Base-by-base conservation (phyloP, 2,113 vertebrate species). In the Lasiurus cinereus region DNA sequence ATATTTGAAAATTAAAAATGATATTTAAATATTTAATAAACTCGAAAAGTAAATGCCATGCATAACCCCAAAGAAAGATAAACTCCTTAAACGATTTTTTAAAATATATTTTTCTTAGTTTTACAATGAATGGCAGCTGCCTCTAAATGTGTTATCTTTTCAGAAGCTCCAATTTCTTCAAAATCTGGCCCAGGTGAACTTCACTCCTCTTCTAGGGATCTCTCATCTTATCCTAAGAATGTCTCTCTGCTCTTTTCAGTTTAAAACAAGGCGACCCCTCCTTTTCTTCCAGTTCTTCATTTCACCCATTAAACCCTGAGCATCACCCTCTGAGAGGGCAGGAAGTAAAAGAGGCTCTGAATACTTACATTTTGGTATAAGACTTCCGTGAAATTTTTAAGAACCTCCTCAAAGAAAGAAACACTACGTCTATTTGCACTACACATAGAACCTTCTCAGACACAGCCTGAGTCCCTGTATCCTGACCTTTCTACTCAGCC, bases 11-110 rank as follows among this genome's bases (percentile, higher is more conserved):
- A 76, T 77, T 80, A 4, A 73, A 85, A 93, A 93, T 2, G 4
- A n/a, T 79, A 59, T 79, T 90, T 92, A 80, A 95, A 90, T 94
- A 13, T 87, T 91, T 76, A 80, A 83, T 46, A 87, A 93, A 72
- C 24, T 29, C n/a, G 73, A 93, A 73, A 67, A 74, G 84, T 39
- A 66, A 8, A 79, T 89, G 19, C 36, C 13, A 93, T 54, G 14
- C 10, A 54, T 78, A 88, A 90, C 33, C 64, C 27, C 36, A 74
- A 93, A 91, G n/a, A 83, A 84, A 67, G 31, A 77, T 31, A 87
- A 85, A 85, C 22, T 50, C 11, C 50, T 80, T 10, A 73, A 76
- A 76, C n/a, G 72, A 27, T 95, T 84, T 88, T 83, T 29, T 22
- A 54, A 3, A 54, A 31, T 56, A 2, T 64, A 70, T 62, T 91